Percentiles rank a stretch among this genome's conserved stretches.
These are phyloP conservation scores for Somateria mollissima DNA, from an alignment of 2,797 vertebrate genomes.

Conservation along the genomic window DNA sequence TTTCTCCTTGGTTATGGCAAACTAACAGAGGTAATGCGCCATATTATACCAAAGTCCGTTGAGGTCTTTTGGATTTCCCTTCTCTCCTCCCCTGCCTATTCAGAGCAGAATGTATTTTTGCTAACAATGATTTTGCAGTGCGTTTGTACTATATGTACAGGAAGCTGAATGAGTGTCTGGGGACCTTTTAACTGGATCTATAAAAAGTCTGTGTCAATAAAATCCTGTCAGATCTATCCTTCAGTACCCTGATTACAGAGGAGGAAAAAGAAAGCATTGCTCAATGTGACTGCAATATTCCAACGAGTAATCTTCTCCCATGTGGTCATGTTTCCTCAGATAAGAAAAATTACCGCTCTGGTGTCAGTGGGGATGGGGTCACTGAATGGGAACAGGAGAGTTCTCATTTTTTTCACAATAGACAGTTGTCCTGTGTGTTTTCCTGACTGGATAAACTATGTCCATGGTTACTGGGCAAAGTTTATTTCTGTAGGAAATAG, in stretches of 20 bases:
- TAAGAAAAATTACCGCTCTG: constrained; percentile 55
- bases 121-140: constrained; percentile 11
- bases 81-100: neutral
- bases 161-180: constrained; percentile 65
- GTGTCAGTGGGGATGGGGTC: constrained; percentile 54
- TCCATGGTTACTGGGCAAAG: constrained; percentile 82
- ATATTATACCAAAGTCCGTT: neutral
- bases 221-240: constrained; percentile 66
- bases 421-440: constrained; percentile 70
- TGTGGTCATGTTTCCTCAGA: constrained; percentile 73
- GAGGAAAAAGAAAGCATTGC: constrained; percentile 62
- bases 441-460: constrained; percentile 61
- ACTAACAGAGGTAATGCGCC: neutral
- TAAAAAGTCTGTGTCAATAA: constrained; percentile 74
- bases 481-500: constrained; percentile 79
- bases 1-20: constrained; percentile 7
- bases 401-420: constrained; percentile 57
- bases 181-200: constrained; percentile 68
- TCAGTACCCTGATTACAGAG: constrained; percentile 52
- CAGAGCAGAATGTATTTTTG: constrained; percentile 38
- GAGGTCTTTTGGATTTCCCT: constrained; percentile 28
- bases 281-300: constrained; percentile 66
- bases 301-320: constrained; percentile 61
- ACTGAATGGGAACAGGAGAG: constrained; percentile 29
- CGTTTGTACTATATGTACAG: constrained; percentile 52